phyloP scores from a whole-genome alignment of 2,888 invertebrate species.

The Cinara cedri region DNA sequence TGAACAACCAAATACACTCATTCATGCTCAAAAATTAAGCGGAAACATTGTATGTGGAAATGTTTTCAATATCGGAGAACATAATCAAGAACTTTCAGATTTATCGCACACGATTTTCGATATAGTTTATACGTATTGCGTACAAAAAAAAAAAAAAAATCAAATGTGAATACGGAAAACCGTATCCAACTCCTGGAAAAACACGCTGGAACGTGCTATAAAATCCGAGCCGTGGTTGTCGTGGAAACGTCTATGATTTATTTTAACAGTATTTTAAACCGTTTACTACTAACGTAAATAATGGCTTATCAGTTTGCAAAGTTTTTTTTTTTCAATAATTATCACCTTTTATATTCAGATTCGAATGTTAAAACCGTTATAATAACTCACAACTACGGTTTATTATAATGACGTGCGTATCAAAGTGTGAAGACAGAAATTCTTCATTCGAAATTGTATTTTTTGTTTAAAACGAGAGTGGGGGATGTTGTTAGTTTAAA shows the following conservation, averaged over 20 bases:
- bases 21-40: background rate
- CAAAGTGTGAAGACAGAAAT: no score
- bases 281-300: conserved; percentile 2
- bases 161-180: background rate
- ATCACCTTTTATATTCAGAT: no score
- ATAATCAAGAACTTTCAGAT: background rate
- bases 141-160: background rate
- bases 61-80: background rate
- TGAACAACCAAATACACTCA: background rate
- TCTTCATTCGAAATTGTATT: conserved; percentile 57
- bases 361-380: no score
- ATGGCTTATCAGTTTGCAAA: no score
- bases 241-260: no score
- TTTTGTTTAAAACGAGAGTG: no score
- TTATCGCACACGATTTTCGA: background rate
- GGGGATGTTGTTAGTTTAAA: no score
- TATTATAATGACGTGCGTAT: no score
- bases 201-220: background rate
- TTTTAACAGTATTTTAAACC: no score
- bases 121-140: background rate
- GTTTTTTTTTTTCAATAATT: no score
- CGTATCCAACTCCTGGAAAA: background rate
- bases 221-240: no score
- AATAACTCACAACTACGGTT: no score
- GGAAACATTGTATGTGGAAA: conserved; percentile 2